phyloP scores from a whole-genome alignment of 2,888 invertebrate species.

The Dusona sp. region DNA sequence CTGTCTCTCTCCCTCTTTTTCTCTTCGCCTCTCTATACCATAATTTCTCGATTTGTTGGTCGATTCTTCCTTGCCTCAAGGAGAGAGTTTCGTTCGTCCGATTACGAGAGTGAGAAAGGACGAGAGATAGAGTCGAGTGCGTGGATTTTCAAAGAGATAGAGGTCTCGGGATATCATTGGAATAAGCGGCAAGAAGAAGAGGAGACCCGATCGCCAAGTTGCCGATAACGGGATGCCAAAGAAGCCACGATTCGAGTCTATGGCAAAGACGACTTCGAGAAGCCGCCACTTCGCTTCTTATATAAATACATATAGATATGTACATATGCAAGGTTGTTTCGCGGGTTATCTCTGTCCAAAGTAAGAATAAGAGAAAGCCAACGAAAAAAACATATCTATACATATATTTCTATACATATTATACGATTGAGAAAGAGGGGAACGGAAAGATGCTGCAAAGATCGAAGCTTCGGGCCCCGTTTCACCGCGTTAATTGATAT shows the following conservation, averaged over 20 bases:
- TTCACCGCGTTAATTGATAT: conserved; percentile 70
- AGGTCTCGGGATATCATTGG: conserved; percentile 68
- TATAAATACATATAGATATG: neutral
- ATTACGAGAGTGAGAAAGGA: conserved; percentile 48
- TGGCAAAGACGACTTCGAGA: conserved; percentile 37
- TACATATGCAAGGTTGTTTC: conserved; percentile 43
- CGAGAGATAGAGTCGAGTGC: conserved; percentile 45
- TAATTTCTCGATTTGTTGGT: conserved; percentile 41
- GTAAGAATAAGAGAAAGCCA: conserved; percentile 41
- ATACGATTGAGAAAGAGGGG: conserved; percentile 32
- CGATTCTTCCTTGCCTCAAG: neutral
- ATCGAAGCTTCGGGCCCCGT: conserved; percentile 39
- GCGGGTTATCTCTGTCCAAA: conserved; percentile 46
- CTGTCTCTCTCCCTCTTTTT: conserved; percentile 9
- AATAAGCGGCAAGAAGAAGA: conserved; percentile 61
- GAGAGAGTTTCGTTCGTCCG: conserved; percentile 53
- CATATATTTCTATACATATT: neutral
- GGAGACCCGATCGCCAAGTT: conserved; percentile 74
- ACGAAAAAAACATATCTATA: conserved; percentile 22
- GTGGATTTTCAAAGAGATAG: conserved; percentile 58
- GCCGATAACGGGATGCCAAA: conserved; percentile 80
- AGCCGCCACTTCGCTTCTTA: conserved; percentile 15
- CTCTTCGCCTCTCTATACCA: conserved; percentile 20
- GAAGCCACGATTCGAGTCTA: conserved; percentile 47
- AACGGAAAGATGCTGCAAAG: conserved; percentile 26